Conservation (phyloP, 1,140 invertebrate genomes). For the Zaprionus ghesquierei region DNA sequence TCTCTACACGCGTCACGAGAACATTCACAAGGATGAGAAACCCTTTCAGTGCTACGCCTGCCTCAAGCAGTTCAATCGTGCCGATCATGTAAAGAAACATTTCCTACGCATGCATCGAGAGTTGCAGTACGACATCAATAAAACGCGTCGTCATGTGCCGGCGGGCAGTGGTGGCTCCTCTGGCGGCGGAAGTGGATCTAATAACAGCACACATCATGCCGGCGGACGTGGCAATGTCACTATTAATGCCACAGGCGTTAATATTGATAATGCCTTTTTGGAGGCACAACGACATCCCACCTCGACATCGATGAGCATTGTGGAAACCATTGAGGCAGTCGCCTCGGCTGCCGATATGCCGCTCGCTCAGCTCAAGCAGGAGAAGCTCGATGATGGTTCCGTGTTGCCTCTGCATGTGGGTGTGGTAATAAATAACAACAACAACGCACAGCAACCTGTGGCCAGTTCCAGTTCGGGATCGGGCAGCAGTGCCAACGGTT, state of each 20-base stretch:
- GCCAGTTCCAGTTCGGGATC: constrained; percentile 69
- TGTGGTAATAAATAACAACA: constrained; percentile 45
- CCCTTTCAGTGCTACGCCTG: constrained; percentile 96
- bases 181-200: constrained; percentile 24
- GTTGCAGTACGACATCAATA: constrained; percentile 92
- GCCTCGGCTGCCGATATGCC: constrained; percentile 76
- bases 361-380: constrained; percentile 76
- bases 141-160: constrained; percentile 84
- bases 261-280: constrained; percentile 77
- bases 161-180: constrained; percentile 14
- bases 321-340: constrained; percentile 80
- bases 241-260: constrained; percentile 70
- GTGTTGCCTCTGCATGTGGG: constrained; percentile 58
- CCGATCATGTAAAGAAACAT: constrained; percentile 97
- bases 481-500: constrained; percentile 45
- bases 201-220: constrained; percentile 46
- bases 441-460: constrained; percentile 54
- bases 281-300: constrained; percentile 79
- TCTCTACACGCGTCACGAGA: constrained; percentile 97
- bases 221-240: constrained; percentile 78
- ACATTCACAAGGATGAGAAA: constrained; percentile 96
- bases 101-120: constrained; percentile 95
- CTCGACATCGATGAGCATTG: constrained; percentile 79
- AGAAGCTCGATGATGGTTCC: constrained; percentile 74
- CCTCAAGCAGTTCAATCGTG: constrained; percentile 95